Percentiles rank a stretch among this genome's conserved stretches.
These are phyloP conservation scores for Bryconaethiops microstoma DNA, from an alignment of 2,797 vertebrate genomes.

Conservation along the genomic window DNA sequence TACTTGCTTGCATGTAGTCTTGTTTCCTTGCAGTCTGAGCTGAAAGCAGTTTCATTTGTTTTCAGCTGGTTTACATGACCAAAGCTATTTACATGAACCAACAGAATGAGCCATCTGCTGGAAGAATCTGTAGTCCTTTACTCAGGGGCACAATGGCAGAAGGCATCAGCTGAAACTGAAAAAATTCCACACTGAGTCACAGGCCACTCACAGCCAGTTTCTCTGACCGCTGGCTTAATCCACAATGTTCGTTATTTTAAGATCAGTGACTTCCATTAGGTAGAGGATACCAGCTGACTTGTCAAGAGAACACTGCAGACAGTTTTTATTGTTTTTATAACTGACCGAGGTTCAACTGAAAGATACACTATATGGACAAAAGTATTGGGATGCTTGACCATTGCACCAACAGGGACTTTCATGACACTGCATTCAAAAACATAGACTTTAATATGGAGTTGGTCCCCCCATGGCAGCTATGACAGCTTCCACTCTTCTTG, in stretches of 20 bases:
- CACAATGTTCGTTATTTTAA: background rate
- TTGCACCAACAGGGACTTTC: no score
- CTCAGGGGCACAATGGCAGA: background rate
- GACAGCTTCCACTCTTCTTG: no score
- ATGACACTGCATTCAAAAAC: no score
- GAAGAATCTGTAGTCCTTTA: background rate
- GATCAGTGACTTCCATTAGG: background rate
- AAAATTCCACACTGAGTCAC: background rate
- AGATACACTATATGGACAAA: no score
- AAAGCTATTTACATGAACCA: background rate
- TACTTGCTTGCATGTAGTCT: constrained; percentile 8
- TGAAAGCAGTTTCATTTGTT: background rate
- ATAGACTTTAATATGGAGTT: no score
- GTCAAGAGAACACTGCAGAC: background rate
- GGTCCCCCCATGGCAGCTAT: no score
- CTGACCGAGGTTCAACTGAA: no score
- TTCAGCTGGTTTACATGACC: background rate
- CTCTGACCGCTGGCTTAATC: background rate
- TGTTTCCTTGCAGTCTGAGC: background rate
- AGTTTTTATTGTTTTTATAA: no score
- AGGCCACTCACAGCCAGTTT: background rate
- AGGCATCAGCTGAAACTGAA: background rate
- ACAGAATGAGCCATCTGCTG: background rate
- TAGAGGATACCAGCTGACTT: background rate
- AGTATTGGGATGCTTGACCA: no score